phyloP scores from a whole-genome alignment of 2,888 invertebrate genomes.

The Tachystola acroxantha region DNA sequence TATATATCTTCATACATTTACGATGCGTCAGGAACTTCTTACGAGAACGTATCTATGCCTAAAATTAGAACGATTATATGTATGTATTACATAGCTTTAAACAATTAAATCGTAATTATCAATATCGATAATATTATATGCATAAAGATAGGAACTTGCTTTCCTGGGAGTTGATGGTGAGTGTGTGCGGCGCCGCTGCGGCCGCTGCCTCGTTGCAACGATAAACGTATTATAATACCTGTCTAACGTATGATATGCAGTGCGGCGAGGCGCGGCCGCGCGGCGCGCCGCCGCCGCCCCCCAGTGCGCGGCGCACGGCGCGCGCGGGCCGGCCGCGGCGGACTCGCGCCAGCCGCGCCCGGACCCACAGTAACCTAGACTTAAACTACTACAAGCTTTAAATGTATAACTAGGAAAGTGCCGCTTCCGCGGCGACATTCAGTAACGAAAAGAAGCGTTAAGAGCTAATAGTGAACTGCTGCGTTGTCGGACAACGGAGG shows the following conservation, averaged over 20 bases:
- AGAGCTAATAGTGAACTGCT: conserved; percentile 78
- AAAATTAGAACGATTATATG: conserved; percentile 80
- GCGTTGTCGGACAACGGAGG: conserved; percentile 77
- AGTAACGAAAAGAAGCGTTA: conserved; percentile 76
- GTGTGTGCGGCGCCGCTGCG: conserved; percentile 59
- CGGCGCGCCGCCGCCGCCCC: conserved; percentile 67
- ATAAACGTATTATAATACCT: conserved; percentile 76
- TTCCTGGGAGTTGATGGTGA: conserved; percentile 77
- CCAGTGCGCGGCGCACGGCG: conserved; percentile 71
- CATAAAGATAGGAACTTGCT: conserved; percentile 80
- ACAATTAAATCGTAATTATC: conserved; percentile 80
- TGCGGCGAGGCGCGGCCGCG: conserved; percentile 39
- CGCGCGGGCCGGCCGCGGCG: conserved; percentile 42
- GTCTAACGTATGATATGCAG: conserved; percentile 78
- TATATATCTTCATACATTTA: conserved; percentile 78
- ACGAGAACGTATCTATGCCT: conserved; percentile 78
- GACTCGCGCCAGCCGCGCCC: conserved; percentile 22
- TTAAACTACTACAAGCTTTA: conserved; percentile 74
- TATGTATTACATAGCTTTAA: conserved; percentile 80
- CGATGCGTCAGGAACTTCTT: conserved; percentile 79
- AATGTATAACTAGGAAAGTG: conserved; percentile 74
- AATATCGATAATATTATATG: conserved; percentile 80
- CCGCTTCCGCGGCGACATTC: conserved; percentile 60
- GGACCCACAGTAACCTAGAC: conserved; percentile 68
- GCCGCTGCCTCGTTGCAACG: conserved; percentile 68